phyloP scores from a whole-genome alignment of 2,888 invertebrate genomes.

The Tetramorium bicarinatum region DNA sequence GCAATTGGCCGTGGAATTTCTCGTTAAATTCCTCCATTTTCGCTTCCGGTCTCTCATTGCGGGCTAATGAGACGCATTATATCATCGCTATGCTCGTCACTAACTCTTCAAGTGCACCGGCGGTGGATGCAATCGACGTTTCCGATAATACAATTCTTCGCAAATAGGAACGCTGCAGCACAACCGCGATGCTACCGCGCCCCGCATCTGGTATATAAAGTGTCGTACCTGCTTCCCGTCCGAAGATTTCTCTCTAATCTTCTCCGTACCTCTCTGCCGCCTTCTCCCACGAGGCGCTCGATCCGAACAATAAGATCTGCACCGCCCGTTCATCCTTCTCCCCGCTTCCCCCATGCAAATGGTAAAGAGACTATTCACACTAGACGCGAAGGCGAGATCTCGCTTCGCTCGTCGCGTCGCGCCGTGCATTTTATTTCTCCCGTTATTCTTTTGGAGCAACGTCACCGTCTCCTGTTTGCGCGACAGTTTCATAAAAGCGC shows the following conservation, averaged over 20 bases:
- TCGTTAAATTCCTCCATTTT: not conserved
- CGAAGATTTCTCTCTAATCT: constrained; percentile 44
- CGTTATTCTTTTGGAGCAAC: constrained; percentile 63
- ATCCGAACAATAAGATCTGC: constrained; percentile 55
- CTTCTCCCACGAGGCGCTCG: not conserved
- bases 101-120: not conserved
- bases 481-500: constrained; percentile 63
- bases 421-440: constrained; percentile 60
- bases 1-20: not conserved
- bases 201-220: constrained; percentile 4
- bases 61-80: constrained; percentile 8
- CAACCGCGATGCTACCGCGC: constrained; percentile 19
- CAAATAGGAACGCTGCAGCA: constrained; percentile 18
- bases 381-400: constrained; percentile 53
- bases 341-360: constrained; percentile 39
- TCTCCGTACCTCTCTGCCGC: not conserved
- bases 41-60: not conserved
- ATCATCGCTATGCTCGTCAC: not conserved
- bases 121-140: constrained; percentile 18
- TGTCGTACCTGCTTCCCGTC: not conserved
- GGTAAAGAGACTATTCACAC: constrained; percentile 64
- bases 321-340: constrained; percentile 32
- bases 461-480: constrained; percentile 27
- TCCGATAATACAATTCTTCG: constrained; percentile 37
- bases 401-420: constrained; percentile 5